These are phyloP conservation scores for Phylloscopus whistleri DNA, from an alignment of 2,113 vertebrate genomes.

Conservation along the genomic window DNA sequence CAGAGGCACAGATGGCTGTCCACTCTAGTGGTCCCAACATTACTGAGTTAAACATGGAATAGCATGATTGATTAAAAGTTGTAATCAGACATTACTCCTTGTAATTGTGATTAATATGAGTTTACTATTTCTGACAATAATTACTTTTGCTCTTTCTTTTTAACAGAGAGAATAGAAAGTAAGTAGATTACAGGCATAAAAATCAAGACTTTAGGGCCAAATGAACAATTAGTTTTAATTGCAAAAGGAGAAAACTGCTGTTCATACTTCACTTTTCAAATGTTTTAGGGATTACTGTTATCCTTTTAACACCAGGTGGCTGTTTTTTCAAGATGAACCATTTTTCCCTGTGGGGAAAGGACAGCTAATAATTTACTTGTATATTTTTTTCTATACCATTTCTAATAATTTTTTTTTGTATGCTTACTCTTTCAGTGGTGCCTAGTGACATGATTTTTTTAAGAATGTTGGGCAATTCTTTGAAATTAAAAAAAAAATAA, in stretches of 20 bases:
- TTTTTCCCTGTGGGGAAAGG: neutral
- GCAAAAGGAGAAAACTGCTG: neutral
- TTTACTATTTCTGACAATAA: slow-evolving; percentile 57
- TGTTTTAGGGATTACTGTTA: neutral
- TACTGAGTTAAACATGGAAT: slow-evolving; percentile 50
- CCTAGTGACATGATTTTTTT: neutral
- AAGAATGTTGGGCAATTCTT: neutral
- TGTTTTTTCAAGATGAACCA: neutral
- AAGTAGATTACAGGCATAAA: neutral
- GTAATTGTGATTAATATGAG: slow-evolving; percentile 67
- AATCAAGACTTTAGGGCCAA: neutral
- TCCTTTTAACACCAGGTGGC: neutral
- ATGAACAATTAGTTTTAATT: neutral
- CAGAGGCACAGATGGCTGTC: slow-evolving; percentile 66
- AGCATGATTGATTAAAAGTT: slow-evolving; percentile 65
- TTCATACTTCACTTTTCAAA: neutral
- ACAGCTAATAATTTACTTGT: slow-evolving; percentile 25
- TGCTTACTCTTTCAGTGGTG: neutral
- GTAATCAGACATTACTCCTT: slow-evolving; percentile 49
- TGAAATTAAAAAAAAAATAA: neutral
- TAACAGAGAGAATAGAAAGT: neutral
- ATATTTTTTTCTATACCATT: neutral
- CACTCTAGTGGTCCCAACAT: slow-evolving; percentile 55
- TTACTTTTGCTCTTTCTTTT: slow-evolving; percentile 26
- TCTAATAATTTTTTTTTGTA: neutral